Evolutionary conservation across 2,888 invertebrate species (phyloP), one percentile per base, ranked within the genome.

Genomic region (Dryomyza anilis): DNA sequence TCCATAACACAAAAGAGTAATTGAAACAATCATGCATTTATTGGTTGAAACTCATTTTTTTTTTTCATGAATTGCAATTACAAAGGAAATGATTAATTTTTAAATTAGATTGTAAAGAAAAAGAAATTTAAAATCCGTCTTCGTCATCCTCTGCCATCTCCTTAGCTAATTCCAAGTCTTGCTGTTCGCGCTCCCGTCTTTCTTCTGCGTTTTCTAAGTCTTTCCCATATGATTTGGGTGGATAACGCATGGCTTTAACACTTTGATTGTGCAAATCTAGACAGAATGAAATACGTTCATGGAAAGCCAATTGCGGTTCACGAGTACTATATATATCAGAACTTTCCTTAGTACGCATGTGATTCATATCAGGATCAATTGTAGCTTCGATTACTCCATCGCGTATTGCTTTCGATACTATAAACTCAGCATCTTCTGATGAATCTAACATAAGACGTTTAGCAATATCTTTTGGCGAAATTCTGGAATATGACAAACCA

Each of bases 141-240:
- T 98, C 97, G 84, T 99, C 98, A 81, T 99, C 98, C 80, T 99
- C 99, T 7, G 98, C 98, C 93, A 99, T 96, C 85, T 99, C 98
- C 83, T 98, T 99, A n/a, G 99, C 99, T 75, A 98, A 86, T 83
- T 99, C 99, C 77, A 99, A 86, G 84, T 99, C 99, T 83, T 98
- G 97, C 78, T 98, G 97, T 82, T 98, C 98, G 60, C 97, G 86
- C 83, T 98, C 98, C 65, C 98, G 87, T 58, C 98, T 88, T 78
- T 98, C 97, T 84, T 97, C 97, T 16, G 97, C 97, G 74, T 96
- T 96, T 83, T 99, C 99, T 67, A 98, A 85, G 82, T 98, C 98
- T 79, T 97, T 96, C 21, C 98, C 98, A 85, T 98, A 98, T 0
- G 98, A 96, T 81, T 98, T 98, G 0, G 98, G 98, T 21, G 99